phyloP scores from a whole-genome alignment of 1,140 invertebrate genomes.

The Akabosia matsudoensis region DNA sequence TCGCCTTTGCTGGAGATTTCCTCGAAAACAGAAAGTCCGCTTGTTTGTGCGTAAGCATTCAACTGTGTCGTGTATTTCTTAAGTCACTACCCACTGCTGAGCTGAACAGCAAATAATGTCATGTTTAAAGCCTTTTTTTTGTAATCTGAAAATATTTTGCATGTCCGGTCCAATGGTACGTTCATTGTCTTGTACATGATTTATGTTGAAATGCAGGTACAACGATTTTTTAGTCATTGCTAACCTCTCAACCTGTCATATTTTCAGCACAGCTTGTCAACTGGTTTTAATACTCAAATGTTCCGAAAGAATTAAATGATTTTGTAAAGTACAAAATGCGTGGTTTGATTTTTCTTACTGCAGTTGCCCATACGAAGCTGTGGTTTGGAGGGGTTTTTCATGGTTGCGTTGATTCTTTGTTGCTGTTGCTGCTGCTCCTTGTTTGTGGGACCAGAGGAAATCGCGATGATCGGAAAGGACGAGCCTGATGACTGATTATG shows the following conservation, averaged over 20 bases:
- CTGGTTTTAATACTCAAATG: background rate
- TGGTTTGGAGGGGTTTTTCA: background rate
- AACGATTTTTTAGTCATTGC: too few relatives aligned
- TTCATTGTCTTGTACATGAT: too few relatives aligned
- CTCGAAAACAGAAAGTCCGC: too few relatives aligned
- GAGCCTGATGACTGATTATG: background rate
- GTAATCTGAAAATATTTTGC: too few relatives aligned
- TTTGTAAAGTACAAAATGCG: background rate
- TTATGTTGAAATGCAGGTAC: too few relatives aligned
- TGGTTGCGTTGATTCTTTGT: background rate
- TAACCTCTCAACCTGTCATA: too few relatives aligned
- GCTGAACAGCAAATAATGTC: background rate
- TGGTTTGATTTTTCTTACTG: background rate
- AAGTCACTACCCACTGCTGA: too few relatives aligned
- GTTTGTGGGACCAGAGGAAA: background rate
- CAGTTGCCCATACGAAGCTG: constrained; percentile 18
- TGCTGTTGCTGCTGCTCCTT: background rate
- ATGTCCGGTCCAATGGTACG: too few relatives aligned
- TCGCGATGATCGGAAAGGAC: background rate
- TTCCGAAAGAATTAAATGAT: too few relatives aligned
- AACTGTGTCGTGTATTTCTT: background rate
- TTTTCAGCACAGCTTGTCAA: too few relatives aligned
- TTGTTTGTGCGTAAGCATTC: background rate
- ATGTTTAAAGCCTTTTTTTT: background rate
- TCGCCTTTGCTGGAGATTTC: background rate